Evolutionary conservation across 1,140 invertebrate species (phyloP).

Genomic region (Dendroctonus valens): DNA sequence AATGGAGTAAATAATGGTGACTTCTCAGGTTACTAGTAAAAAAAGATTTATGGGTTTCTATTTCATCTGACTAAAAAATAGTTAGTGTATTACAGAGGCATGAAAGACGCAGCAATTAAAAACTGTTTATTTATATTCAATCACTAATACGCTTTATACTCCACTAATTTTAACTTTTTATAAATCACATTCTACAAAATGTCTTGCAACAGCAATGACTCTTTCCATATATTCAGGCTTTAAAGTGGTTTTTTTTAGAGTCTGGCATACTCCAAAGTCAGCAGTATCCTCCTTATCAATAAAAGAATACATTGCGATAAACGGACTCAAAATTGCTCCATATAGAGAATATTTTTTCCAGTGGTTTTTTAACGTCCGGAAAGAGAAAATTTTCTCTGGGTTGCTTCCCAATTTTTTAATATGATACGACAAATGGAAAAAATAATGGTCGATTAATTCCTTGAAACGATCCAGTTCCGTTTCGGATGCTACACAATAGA

Average conservation of each 20-base stretch:
- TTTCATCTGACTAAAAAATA: too few species aligned
- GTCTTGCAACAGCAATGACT: conserved; percentile 19
- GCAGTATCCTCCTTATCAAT: conserved; percentile 20
- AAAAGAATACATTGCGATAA: conserved; percentile 13
- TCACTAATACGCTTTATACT: too few species aligned
- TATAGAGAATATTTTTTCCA: conserved; percentile 46
- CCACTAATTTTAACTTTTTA: not conserved
- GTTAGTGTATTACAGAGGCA: too few species aligned
- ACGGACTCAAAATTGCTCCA: conserved; percentile 42
- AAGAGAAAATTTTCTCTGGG: conserved; percentile 52
- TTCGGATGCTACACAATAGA: conserved; percentile 55
- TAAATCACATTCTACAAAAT: conserved; percentile 29
- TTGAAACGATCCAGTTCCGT: conserved; percentile 53
- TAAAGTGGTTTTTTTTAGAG: conserved; percentile 5
- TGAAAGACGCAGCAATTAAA: too few species aligned
- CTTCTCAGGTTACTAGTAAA: too few species aligned
- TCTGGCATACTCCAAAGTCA: conserved; percentile 10
- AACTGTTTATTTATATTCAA: too few species aligned
- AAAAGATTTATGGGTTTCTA: too few species aligned
- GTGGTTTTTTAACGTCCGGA: conserved; percentile 49
- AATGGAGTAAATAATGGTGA: too few species aligned
- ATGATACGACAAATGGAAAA: conserved; percentile 50
- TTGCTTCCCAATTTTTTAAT: conserved; percentile 46
- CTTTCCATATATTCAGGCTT: conserved; percentile 18
- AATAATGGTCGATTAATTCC: conserved; percentile 55